Evolutionary conservation across 2,888 invertebrate species (phyloP).

Genomic region (Scaeva pyrastri): DNA sequence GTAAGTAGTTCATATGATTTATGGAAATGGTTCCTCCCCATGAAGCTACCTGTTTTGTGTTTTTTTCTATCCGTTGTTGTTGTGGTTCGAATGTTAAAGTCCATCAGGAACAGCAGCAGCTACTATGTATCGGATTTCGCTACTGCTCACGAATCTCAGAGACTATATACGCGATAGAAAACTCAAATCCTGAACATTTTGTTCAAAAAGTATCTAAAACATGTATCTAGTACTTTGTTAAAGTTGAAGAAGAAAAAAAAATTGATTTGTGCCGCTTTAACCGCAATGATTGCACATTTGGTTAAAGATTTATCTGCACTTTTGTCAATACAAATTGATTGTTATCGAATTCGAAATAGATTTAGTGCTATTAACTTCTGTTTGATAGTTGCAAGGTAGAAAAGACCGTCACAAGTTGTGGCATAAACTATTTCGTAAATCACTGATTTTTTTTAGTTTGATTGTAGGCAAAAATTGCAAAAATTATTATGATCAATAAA

Average conservation of each 20-base stretch:
- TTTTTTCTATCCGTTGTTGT: not conserved
- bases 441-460: slow-evolving; percentile 2
- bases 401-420: not conserved
- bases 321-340: slow-evolving; percentile 72
- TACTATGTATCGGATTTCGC: not conserved
- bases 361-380: slow-evolving; percentile 56
- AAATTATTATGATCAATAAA: slow-evolving; percentile 10
- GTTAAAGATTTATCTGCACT: slow-evolving; percentile 56
- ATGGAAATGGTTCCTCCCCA: slow-evolving; percentile 63
- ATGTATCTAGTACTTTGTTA: slow-evolving; percentile 33
- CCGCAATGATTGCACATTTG: slow-evolving; percentile 46
- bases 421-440: not conserved
- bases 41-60: slow-evolving; percentile 66
- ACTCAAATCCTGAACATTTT: not conserved
- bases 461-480: not conserved
- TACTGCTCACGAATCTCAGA: slow-evolving; percentile 24
- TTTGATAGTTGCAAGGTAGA: not conserved
- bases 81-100: slow-evolving; percentile 15
- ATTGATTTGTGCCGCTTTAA: slow-evolving; percentile 64
- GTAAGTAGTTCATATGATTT: slow-evolving; percentile 52
- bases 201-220: too few species aligned
- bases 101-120: not conserved
- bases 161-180: not conserved
- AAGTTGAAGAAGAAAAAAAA: slow-evolving; percentile 34
- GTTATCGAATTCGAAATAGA: slow-evolving; percentile 59